phyloP scores from a whole-genome alignment of 2,113 vertebrate genomes.

The Apaloderma vittatum region DNA sequence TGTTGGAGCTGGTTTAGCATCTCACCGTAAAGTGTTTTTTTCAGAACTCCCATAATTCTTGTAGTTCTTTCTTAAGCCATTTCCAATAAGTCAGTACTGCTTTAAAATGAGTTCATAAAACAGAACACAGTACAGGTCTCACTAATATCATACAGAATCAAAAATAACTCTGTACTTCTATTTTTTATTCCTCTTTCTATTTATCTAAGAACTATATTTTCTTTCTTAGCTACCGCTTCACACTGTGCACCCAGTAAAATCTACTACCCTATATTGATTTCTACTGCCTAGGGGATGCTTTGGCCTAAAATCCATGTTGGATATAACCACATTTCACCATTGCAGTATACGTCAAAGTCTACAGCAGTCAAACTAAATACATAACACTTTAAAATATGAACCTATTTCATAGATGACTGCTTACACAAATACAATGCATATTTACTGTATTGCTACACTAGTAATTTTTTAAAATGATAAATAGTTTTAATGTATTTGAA shows the following conservation, averaged over 20 bases:
- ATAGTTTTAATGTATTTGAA: background rate
- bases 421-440: background rate
- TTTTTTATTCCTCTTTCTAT: background rate
- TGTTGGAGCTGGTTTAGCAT: background rate
- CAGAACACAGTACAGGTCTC: background rate
- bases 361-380: background rate
- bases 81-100: background rate
- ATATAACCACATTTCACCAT: background rate
- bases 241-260: background rate
- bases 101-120: conserved; percentile 4
- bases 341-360: background rate
- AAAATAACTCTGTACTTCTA: background rate
- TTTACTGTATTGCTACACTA: background rate
- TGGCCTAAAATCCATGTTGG: background rate
- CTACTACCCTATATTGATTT: background rate
- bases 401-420: background rate
- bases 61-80: background rate
- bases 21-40: background rate
- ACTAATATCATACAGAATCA: background rate
- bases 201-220: background rate
- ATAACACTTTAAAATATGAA: background rate
- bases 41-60: background rate
- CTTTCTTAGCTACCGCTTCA: background rate
- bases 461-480: background rate
- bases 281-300: background rate